These are phyloP conservation scores for Excalfactoria chinensis DNA, from an alignment of 2,113 vertebrate genomes.

Conservation along the genomic window DNA sequence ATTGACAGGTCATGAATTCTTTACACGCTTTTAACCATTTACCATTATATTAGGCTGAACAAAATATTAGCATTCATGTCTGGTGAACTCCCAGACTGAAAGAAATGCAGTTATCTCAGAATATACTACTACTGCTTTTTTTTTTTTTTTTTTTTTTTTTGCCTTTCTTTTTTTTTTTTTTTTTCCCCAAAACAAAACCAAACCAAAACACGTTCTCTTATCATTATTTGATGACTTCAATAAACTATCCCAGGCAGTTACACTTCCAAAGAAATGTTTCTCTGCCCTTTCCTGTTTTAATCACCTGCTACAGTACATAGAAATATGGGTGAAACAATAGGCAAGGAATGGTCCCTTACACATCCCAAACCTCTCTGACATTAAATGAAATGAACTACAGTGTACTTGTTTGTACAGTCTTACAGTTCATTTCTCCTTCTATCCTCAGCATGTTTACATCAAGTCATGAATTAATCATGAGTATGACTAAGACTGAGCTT, in stretches of 20 bases:
- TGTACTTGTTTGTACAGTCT: constrained; percentile 53
- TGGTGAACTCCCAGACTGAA: constrained; percentile 76
- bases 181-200: not conserved
- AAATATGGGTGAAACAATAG: constrained; percentile 61
- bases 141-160: not conserved
- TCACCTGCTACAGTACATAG: constrained; percentile 44
- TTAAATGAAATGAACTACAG: constrained; percentile 66
- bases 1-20: constrained; percentile 82
- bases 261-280: constrained; percentile 65
- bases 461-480: constrained; percentile 63
- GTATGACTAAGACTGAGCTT: constrained; percentile 67
- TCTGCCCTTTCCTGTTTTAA: constrained; percentile 64
- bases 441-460: constrained; percentile 58
- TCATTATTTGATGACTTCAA: constrained; percentile 63
- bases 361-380: constrained; percentile 32
- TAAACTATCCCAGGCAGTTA: constrained; percentile 55
- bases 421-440: constrained; percentile 47
- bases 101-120: constrained; percentile 35
- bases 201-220: constrained; percentile 64
- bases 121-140: not conserved
- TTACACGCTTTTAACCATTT: constrained; percentile 80
- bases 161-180: not conserved
- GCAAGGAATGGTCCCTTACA: constrained; percentile 44
- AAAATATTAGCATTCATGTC: constrained; percentile 80
- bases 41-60: constrained; percentile 80